Conservation (phyloP, 2,888 invertebrate genomes). For the Nebria brevicollis region DNA sequence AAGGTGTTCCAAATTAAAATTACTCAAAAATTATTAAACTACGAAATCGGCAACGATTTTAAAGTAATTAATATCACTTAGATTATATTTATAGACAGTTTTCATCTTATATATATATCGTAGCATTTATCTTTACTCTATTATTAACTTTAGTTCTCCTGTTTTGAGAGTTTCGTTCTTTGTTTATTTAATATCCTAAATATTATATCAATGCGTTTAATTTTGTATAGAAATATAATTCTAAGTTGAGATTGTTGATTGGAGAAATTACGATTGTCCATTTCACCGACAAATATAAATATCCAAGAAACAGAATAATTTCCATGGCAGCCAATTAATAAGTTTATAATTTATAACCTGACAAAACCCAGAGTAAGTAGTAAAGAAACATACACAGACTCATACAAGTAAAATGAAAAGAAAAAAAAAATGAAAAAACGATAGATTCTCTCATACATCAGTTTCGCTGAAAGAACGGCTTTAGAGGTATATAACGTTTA, state of each 20-base stretch:
- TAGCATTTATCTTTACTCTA: too few relatives aligned
- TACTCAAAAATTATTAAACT: too few relatives aligned
- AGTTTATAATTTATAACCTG: constrained; percentile 14
- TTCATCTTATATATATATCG: too few relatives aligned
- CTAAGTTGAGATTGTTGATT: neutral
- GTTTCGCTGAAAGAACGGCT: constrained; percentile 5
- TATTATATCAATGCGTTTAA: neutral
- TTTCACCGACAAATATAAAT: neutral
- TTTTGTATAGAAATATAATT: neutral
- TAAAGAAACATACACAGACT: neutral
- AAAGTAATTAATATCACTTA: too few relatives aligned
- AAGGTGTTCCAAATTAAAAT: too few relatives aligned
- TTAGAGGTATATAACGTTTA: constrained; percentile 18
- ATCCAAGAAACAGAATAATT: constrained; percentile 7
- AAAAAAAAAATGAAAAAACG: neutral
- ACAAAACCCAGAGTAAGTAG: neutral
- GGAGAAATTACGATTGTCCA: neutral
- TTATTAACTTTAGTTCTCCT: too few relatives aligned
- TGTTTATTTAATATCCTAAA: too few relatives aligned
- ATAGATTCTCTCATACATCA: constrained; percentile 8
- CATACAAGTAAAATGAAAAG: neutral
- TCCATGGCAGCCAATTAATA: constrained; percentile 13
- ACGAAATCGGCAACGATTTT: too few relatives aligned
- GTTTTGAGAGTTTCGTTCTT: too few relatives aligned
- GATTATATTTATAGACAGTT: too few relatives aligned